Base-by-base conservation (phyloP, 1,140 invertebrate species). In the Bemisia tabaci region DNA sequence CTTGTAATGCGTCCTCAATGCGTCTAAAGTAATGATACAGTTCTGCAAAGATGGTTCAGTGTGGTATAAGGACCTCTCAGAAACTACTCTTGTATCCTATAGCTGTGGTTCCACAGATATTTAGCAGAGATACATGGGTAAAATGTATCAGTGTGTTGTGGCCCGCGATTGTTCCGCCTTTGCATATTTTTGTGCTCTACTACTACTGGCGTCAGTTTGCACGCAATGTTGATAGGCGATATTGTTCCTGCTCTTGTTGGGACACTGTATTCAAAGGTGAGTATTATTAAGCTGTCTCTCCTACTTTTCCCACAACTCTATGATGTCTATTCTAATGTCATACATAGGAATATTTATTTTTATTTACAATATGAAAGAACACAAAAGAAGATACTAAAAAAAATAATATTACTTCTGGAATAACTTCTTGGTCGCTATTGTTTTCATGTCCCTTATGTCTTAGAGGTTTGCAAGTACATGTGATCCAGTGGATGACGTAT, bases 261-360 rank as follows among this genome's bases (percentile, higher is more conserved):
- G 71, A 72, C 61, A 72, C 71, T 0, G 71, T 72, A 17, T 72
- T 72, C 59, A 72, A 72, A 72, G 71, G 71, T 69, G 59, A n/a
- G n/a, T n/a, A n/a, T n/a, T n/a, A n/a, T n/a, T n/a, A n/a, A n/a
- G n/a, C n/a, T 22, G 62, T 64, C 22, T 1, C 62, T 65, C 68
- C 5, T 21, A 26, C 24, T 62, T 58, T n/a, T n/a, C n/a, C n/a
- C n/a, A n/a, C n/a, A n/a, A 0, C 2, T 65, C 48, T n/a, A 59
- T n/a, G 23, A 1, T 27, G 17, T 22, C 21, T 2, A 60, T 27
- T 0, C 24, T 59, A 0, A n/a, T 22, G 26, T 12, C 24, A 25
- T 11, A 12, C 21, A 5, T 63, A 12, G 21, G n/a, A 63, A 12
- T 25, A 5, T 2, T 63, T n/a, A n/a, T 58, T 12, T 58, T 12